Conservation (phyloP, 2,888 invertebrate species). For the Carabus problematicus region DNA sequence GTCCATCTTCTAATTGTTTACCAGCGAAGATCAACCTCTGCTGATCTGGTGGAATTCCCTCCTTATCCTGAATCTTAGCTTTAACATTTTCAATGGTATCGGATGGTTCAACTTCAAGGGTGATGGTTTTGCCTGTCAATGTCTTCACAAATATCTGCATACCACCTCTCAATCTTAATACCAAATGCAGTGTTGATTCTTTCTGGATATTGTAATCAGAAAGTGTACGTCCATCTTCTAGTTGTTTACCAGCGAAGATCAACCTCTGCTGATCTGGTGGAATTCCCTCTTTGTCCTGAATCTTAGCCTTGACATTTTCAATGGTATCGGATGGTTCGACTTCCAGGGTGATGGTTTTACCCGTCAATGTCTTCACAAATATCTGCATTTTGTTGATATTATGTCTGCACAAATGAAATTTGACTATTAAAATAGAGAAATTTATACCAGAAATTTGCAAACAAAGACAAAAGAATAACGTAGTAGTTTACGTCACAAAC, state of each 20-base stretch:
- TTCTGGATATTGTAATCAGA: slow-evolving; percentile 62
- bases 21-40: slow-evolving; percentile 69
- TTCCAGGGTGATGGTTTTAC: slow-evolving; percentile 63
- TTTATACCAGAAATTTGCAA: no score
- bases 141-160: slow-evolving; percentile 66
- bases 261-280: slow-evolving; percentile 65
- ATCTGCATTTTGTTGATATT: slow-evolving; percentile 61
- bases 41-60: slow-evolving; percentile 64
- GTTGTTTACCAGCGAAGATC: slow-evolving; percentile 71
- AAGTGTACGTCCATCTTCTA: slow-evolving; percentile 56
- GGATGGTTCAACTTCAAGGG: slow-evolving; percentile 65
- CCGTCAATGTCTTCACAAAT: slow-evolving; percentile 53
- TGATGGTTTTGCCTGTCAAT: slow-evolving; percentile 66
- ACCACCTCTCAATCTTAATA: slow-evolving; percentile 59
- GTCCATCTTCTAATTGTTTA: slow-evolving; percentile 70
- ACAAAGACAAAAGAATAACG: no score
- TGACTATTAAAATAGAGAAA: no score
- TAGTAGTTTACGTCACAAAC: no score
- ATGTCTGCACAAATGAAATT: no score
- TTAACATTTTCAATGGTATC: slow-evolving; percentile 71
- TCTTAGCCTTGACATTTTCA: slow-evolving; percentile 68
- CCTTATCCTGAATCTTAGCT: slow-evolving; percentile 62
- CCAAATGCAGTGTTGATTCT: slow-evolving; percentile 64
- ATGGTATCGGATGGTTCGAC: slow-evolving; percentile 69
- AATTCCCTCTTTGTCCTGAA: slow-evolving; percentile 61